phyloP scores from a whole-genome alignment of 2,797 vertebrate species.

The Lagodon rhomboides region DNA sequence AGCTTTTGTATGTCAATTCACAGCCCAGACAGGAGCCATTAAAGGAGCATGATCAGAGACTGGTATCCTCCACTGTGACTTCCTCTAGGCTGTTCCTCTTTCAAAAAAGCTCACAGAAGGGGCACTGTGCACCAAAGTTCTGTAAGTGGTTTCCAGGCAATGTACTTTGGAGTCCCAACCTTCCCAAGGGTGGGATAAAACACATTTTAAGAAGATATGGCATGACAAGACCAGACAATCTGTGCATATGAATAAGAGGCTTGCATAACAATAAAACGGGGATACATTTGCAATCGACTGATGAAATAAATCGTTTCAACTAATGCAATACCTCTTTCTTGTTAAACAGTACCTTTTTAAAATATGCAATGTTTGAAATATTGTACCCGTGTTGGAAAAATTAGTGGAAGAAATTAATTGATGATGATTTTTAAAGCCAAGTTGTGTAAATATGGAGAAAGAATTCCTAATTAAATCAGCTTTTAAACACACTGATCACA shows the following conservation, averaged over 20 bases:
- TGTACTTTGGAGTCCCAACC: constrained; percentile 60
- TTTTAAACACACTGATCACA: neutral
- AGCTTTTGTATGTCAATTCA: constrained; percentile 66
- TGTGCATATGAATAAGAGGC: constrained; percentile 31
- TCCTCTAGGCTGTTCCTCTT: constrained; percentile 56
- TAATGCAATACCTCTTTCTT: neutral
- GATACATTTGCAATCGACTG: constrained; percentile 18
- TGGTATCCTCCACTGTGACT: constrained; percentile 51
- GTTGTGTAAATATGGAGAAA: neutral
- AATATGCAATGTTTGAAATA: neutral
- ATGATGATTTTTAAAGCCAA: neutral
- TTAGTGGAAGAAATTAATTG: too few species aligned
- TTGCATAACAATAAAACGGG: constrained; percentile 41
- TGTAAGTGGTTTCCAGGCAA: constrained; percentile 70
- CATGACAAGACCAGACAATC: constrained; percentile 50
- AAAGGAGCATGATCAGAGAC: constrained; percentile 65
- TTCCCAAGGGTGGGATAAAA: constrained; percentile 58
- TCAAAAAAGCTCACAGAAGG: constrained; percentile 57
- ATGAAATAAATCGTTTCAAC: constrained; percentile 5
- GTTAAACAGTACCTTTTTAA: neutral
- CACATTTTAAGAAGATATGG: constrained; percentile 51
- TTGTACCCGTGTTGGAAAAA: neutral
- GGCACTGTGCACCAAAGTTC: constrained; percentile 46
- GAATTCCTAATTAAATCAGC: neutral
- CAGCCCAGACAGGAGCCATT: constrained; percentile 58